Evolutionary conservation across 1,140 invertebrate species (phyloP).

Genomic region (Ceratosolen fusciceps): DNA sequence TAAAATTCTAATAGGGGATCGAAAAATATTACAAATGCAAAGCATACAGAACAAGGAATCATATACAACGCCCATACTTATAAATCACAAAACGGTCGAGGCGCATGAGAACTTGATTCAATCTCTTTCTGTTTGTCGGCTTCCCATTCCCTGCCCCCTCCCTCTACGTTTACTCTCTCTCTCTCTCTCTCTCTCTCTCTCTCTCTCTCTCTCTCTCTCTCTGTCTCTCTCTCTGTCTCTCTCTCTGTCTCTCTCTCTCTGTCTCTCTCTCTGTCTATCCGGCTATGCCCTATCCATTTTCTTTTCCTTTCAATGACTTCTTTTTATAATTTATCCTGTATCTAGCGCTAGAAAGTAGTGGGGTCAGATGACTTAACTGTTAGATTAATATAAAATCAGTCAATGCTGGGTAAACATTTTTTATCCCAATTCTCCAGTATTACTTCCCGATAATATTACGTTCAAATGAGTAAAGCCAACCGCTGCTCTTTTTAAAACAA

Average conservation of each 20-base stretch:
- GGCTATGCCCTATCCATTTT: neutral
- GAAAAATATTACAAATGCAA: neutral
- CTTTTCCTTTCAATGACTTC: neutral
- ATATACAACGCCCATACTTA: neutral
- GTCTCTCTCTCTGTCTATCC: too few species aligned
- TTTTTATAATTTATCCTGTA: neutral
- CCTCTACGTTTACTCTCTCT: too few species aligned
- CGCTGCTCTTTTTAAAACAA: neutral
- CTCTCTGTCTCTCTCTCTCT: too few species aligned
- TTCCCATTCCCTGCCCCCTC: too few species aligned
- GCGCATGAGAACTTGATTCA: slow-evolving; percentile 10
- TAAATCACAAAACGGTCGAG: slow-evolving; percentile 21
- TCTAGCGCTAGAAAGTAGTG: neutral
- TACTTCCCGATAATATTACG: neutral
- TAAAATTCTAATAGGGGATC: neutral
- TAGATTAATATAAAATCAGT: neutral
- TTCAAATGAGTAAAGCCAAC: neutral
- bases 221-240: too few species aligned
- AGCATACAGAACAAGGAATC: neutral
- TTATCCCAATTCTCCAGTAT: neutral
- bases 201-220: too few species aligned
- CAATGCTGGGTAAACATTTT: neutral
- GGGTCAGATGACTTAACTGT: neutral
- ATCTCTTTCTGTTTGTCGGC: neutral
- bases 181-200: too few species aligned